Evolutionary conservation across 2,113 vertebrate species (phyloP).

Genomic region (Triplophysa rosa): DNA sequence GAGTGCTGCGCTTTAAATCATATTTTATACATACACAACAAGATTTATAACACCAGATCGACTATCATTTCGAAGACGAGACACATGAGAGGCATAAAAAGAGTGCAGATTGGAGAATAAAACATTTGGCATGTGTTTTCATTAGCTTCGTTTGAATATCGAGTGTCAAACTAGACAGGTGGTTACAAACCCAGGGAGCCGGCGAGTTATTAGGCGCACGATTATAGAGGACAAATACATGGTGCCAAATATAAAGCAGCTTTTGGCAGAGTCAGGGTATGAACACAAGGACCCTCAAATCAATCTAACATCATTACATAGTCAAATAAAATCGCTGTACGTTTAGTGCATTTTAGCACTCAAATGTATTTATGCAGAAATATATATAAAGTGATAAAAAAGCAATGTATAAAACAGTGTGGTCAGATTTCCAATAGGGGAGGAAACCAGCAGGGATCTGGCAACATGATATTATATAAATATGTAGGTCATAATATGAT

Average conservation of each 20-base stretch:
- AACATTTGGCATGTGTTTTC: slow-evolving; percentile 23
- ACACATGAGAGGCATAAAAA: slow-evolving; percentile 2
- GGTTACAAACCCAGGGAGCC: slow-evolving; percentile 28
- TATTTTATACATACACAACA: not conserved
- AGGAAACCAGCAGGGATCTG: no score
- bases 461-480: no score
- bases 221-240: slow-evolving; percentile 34
- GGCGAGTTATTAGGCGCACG: slow-evolving; percentile 28
- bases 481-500: no score
- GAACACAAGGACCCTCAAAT: slow-evolving; percentile 6
- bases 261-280: slow-evolving; percentile 8
- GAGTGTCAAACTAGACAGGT: slow-evolving; percentile 36
- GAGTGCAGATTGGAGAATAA: slow-evolving; percentile 22
- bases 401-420: not conserved
- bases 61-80: not conserved
- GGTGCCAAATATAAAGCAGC: slow-evolving; percentile 31
- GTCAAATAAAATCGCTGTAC: not conserved
- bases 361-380: not conserved
- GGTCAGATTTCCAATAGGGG: not conserved
- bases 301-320: slow-evolving; percentile 2
- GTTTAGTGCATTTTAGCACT: not conserved
- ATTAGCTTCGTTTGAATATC: slow-evolving; percentile 34
- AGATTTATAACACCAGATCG: slow-evolving; percentile 4
- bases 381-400: not conserved
- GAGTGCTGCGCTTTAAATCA: not conserved